A percentile compares a stretch with the other conserved stretches of the same genome.
Evolutionary conservation across 2,888 invertebrate species (phyloP).

Genomic region (Agrochola lota): DNA sequence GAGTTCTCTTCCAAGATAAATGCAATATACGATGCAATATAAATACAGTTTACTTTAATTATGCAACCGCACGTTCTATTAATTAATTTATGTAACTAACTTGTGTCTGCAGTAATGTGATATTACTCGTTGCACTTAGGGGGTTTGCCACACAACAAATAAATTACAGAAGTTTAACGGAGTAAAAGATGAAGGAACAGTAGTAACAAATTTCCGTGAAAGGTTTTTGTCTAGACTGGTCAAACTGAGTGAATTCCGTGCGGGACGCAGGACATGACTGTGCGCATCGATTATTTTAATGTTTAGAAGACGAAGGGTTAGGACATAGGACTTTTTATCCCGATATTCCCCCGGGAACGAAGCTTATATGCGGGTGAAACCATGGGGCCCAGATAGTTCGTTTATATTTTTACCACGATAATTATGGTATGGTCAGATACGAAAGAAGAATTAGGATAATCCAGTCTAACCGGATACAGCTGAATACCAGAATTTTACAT

Average conservation of each 20-base stretch:
- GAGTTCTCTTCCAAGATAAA: constrained; percentile 57
- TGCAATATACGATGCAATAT: constrained; percentile 56
- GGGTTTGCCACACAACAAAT: background rate
- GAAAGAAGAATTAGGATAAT: too few species aligned
- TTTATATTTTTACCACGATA: too few species aligned
- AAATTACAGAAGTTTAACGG: constrained; percentile 41
- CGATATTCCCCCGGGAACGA: too few species aligned
- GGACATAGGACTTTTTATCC: too few species aligned
- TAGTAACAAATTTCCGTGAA: background rate
- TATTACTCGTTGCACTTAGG: constrained; percentile 64
- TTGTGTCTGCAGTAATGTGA: constrained; percentile 67
- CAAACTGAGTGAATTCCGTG: background rate
- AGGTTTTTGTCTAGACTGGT: background rate
- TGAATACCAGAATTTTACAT: too few species aligned
- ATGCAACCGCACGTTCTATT: constrained; percentile 75
- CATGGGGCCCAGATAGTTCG: too few species aligned
- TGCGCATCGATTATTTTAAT: background rate
- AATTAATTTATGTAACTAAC: constrained; percentile 76
- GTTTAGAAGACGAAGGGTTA: background rate
- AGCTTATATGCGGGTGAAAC: too few species aligned
- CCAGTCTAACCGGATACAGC: too few species aligned
- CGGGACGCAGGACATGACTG: background rate
- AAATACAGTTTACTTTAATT: constrained; percentile 71
- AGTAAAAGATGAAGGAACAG: background rate
- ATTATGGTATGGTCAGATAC: too few species aligned